Base-by-base conservation (phyloP, 1,140 invertebrate genomes). In the Cotesia glomerata region DNA sequence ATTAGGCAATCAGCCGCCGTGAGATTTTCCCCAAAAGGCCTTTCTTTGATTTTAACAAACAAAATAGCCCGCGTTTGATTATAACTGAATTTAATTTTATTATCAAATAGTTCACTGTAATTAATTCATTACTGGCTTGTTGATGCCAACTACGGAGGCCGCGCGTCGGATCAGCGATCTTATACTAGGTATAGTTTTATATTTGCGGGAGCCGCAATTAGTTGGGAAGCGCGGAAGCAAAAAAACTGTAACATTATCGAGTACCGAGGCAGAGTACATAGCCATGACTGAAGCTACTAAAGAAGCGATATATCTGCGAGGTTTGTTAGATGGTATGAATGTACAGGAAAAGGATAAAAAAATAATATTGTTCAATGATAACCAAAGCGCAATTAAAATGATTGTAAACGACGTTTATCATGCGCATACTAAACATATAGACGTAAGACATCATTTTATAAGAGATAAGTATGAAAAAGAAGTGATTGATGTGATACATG, bases 241-340 rank as follows among this genome's bases (percentile, higher is more conserved):
- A 14, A 18, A 4, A 0, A 69, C 66, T 8, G 36, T 69, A 0
- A 35, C 66, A n/a, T n/a, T 58, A 3, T 69, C 66, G 3, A 84
- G 79, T 11, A 85, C 84, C 67, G 85, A 88, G 67, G 79, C 84
- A 5, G 86, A 88, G 63, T 88, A 87, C 68, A 78, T 82, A 45
- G 82, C 84, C 0, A 71, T 84, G 1, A 5, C 77, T 0, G 77
- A 84, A 16, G 74, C 71, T 7, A 59, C 77, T 0, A 83, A 80
- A 59, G 84, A 85, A 65, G 72, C 76, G 3, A 74, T 84, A 9
- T 83, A 80, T 75, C 66, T 85, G 32, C 78, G 66, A 64, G 75
- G 72, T 11, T 76, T 82, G 1, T 71, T 81, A 34, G 26, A 45
- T 14, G 76, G 71, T 13, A 49, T 76, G 34, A 58, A 49, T 62